Evolutionary conservation across 2,113 vertebrate species (phyloP).

Genomic region (Ictalurus punctatus): DNA sequence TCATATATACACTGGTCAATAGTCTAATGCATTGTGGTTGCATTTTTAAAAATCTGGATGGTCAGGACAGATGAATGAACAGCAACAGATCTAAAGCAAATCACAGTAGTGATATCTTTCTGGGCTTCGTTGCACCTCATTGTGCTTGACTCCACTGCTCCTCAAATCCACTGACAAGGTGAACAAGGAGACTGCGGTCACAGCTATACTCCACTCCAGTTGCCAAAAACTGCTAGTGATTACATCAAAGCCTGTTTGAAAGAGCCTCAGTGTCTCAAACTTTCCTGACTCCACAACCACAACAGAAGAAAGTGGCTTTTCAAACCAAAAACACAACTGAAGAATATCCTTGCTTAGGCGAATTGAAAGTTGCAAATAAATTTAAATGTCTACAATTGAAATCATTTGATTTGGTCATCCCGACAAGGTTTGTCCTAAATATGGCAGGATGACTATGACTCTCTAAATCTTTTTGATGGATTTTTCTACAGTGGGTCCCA

Average conservation of each 20-base stretch:
- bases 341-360: not conserved
- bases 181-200: conserved; percentile 56
- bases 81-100: conserved; percentile 1
- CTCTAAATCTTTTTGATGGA: conserved; percentile 64
- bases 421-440: conserved; percentile 62
- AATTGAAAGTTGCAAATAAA: conserved; percentile 5
- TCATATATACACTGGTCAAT: conserved; percentile 54
- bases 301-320: not conserved
- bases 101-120: conserved; percentile 39
- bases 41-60: conserved; percentile 44
- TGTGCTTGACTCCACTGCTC: conserved; percentile 45
- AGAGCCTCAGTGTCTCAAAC: not conserved
- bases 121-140: conserved; percentile 28
- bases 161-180: conserved; percentile 69
- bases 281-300: not conserved
- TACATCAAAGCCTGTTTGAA: conserved; percentile 28
- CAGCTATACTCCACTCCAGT: conserved; percentile 60
- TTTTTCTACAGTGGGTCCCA: conserved; percentile 57
- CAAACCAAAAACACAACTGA: not conserved
- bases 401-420: not conserved
- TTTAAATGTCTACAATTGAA: not conserved
- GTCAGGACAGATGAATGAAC: not conserved
- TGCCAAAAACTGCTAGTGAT: conserved; percentile 55
- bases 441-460: conserved; percentile 62
- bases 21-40: conserved; percentile 46